Conservation (phyloP, 2,113 vertebrate species). For the Leuciscus idus region DNA sequence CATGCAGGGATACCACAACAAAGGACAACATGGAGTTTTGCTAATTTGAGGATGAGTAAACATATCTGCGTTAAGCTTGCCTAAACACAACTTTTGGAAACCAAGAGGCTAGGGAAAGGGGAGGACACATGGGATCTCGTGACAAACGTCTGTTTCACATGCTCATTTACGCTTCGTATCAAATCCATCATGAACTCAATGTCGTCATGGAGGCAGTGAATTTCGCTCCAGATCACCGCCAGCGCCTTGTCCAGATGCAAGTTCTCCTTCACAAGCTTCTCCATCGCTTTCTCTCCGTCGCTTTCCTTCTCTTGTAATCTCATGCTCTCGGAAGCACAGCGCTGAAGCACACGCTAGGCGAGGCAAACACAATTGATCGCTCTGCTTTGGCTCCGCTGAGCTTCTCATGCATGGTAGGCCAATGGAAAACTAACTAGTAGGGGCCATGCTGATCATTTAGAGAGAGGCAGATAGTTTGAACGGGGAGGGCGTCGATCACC, state of each 20-base stretch:
- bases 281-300: slow-evolving; percentile 47
- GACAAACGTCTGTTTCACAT: background rate
- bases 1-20: slow-evolving; percentile 3
- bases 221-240: slow-evolving; percentile 60
- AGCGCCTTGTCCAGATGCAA: slow-evolving; percentile 49
- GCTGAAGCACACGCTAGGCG: slow-evolving; percentile 52
- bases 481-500: background rate
- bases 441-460: slow-evolving; percentile 7
- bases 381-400: slow-evolving; percentile 19
- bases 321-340: slow-evolving; percentile 19
- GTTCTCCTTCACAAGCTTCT: slow-evolving; percentile 29
- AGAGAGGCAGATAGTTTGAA: background rate
- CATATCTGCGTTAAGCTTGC: background rate
- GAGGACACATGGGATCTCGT: background rate
- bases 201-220: slow-evolving; percentile 58
- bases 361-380: slow-evolving; percentile 64
- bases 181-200: slow-evolving; percentile 58
- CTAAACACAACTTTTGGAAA: background rate
- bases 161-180: slow-evolving; percentile 59
- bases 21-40: background rate
- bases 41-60: slow-evolving; percentile 12
- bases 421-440: slow-evolving; percentile 42
- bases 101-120: background rate
- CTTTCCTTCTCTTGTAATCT: slow-evolving; percentile 24
- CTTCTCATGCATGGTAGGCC: slow-evolving; percentile 46